These are phyloP conservation scores for Crypturellus undulatus DNA, from an alignment of 2,113 vertebrate genomes.

Conservation along the genomic window DNA sequence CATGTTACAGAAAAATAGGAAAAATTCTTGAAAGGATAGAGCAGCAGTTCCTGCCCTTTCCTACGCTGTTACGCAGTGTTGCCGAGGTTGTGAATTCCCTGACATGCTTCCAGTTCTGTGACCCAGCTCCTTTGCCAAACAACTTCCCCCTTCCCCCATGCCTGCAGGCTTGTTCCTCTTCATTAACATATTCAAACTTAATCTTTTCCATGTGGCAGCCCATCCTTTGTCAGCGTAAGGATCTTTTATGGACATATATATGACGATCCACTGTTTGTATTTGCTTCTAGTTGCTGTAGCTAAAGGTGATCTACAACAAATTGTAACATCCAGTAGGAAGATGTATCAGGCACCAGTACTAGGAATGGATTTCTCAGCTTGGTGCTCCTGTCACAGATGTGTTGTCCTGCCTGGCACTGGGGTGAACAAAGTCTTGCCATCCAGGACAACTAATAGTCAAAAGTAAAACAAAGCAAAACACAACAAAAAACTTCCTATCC, in stretches of 20 bases:
- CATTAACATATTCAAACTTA: constrained; percentile 55
- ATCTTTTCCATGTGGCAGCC: constrained; percentile 62
- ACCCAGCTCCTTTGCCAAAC: constrained; percentile 26
- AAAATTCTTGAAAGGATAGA: not conserved
- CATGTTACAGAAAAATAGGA: not conserved
- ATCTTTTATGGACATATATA: constrained; percentile 24
- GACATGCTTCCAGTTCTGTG: constrained; percentile 28
- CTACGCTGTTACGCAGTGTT: not conserved
- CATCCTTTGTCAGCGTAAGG: constrained; percentile 1
- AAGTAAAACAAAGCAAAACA: not conserved
- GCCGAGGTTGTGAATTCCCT: constrained; percentile 1
- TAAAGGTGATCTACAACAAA: not conserved
- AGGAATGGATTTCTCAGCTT: not conserved
- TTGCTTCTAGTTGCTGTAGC: not conserved
- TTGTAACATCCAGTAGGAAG: not conserved
- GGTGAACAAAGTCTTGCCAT: not conserved
- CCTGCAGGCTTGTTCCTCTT: constrained; percentile 49
- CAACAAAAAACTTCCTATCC: not conserved
- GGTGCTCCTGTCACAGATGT: not conserved
- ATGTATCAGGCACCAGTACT: accelerated
- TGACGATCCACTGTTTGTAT: not conserved
- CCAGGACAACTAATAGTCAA: not conserved
- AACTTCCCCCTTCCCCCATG: constrained; percentile 19
- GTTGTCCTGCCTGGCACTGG: not conserved
- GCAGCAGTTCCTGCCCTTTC: not conserved